Base-by-base conservation (phyloP, 2,888 invertebrate genomes). In the Clunio marinus region DNA sequence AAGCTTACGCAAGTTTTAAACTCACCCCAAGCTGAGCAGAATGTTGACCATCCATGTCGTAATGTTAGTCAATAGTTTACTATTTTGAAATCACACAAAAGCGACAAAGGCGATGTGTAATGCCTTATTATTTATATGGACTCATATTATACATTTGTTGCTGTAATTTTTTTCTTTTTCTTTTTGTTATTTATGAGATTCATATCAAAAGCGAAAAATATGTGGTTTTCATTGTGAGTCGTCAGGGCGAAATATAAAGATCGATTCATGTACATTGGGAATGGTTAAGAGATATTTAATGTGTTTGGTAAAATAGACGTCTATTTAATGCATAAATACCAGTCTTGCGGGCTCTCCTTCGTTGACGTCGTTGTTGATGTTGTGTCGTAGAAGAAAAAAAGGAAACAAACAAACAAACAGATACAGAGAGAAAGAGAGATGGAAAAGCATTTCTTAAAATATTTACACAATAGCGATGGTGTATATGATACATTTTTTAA, bases 111-210 rank as follows among this genome's bases (percentile, higher is more conserved):
- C 41, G 41, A 41, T 41, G 41, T 41, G 41, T 41, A 41, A 41
- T n/a, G 41, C 41, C 41, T 41, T 41, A 41, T 41, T 41, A 41
- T 41, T 41, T 41, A 41, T 41, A 41, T 63, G 63, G 46, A 63
- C 45, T 45, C 37, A 28, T 45, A 41, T 59, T 59, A 57, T 57
- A 25, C n/a, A 7, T 45, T 45, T 45, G 45, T n/a, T n/a, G n/a
- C n/a, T n/a, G n/a, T n/a, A n/a, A n/a, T 41, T 41, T 10, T n/a
- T 41, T 3, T 5, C 10, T 41, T 27, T 60, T 41, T 35, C 10
- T 60, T 32, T 4, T 57, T 37, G 37, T 60, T 37, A 60, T 60
- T 60, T 60, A 60, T 60, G 60, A 60, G 60, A 60, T 60, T 60
- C 60, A 37, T 60, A 60, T 60, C 60, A 41, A 60, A 41, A 41